Evolutionary conservation across 1,140 invertebrate genomes (phyloP).

Genomic region (Hylaeus volcanicus): DNA sequence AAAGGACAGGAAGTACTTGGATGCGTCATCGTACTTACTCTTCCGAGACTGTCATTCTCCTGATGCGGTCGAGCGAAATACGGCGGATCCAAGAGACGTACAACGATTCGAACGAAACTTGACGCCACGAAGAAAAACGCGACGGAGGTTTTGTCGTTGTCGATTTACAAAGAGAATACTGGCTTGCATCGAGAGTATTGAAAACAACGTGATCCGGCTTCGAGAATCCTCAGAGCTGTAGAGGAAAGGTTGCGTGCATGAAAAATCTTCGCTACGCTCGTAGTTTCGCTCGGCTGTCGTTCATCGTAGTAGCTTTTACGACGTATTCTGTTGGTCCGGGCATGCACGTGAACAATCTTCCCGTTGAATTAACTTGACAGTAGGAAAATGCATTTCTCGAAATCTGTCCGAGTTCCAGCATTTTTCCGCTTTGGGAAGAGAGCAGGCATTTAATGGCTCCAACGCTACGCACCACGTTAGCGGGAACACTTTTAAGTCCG

Average conservation of each 20-base stretch:
- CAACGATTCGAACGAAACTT: neutral
- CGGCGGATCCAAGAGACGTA: neutral
- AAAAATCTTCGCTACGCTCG: neutral
- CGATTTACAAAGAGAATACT: neutral
- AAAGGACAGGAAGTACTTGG: neutral
- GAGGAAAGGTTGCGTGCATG: neutral
- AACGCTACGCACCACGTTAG: neutral
- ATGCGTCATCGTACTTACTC: constrained; percentile 68
- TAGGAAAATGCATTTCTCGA: neutral
- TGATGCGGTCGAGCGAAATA: constrained; percentile 16
- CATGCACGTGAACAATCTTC: neutral
- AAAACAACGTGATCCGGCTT: neutral
- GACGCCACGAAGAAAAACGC: neutral
- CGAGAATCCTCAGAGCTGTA: neutral
- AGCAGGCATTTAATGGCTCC: neutral
- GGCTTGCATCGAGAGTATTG: neutral
- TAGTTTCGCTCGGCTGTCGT: neutral
- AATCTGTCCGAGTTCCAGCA: neutral
- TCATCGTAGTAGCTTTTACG: neutral
- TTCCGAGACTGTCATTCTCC: constrained; percentile 72
- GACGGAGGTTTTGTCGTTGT: neutral
- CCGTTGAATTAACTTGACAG: neutral
- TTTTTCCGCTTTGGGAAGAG: neutral
- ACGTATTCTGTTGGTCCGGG: neutral
- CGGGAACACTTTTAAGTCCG: constrained; percentile 1